Percentiles rank a stretch among this genome's conserved stretches.
Evolutionary conservation across 2,797 vertebrate genomes (phyloP).

Genomic region (Rhinella marina): DNA sequence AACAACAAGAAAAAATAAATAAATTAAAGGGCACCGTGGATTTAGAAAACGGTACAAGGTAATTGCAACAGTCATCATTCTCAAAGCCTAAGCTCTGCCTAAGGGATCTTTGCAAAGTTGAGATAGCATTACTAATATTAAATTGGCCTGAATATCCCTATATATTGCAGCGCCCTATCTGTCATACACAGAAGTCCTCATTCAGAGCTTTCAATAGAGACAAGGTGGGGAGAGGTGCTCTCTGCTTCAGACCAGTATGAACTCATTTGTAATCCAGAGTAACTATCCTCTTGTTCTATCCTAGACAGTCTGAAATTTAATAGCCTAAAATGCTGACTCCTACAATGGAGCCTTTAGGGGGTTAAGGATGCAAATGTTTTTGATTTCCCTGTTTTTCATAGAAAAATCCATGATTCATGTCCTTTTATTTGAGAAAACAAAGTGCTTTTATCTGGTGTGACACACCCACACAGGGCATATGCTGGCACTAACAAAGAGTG

Average conservation of each 20-base stretch:
- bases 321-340: not conserved
- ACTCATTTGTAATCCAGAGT: slow-evolving; percentile 21
- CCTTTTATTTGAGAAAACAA: slow-evolving; percentile 33
- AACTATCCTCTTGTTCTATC: slow-evolving; percentile 5
- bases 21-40: slow-evolving; percentile 4
- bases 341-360: slow-evolving; percentile 32
- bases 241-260: not conserved
- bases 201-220: slow-evolving; percentile 11
- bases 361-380: slow-evolving; percentile 19
- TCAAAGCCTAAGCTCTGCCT: slow-evolving; percentile 55
- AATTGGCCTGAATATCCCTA: slow-evolving; percentile 19
- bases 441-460: slow-evolving; percentile 49
- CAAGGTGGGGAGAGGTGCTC: slow-evolving; percentile 29
- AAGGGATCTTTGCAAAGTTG: slow-evolving; percentile 53
- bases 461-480: slow-evolving; percentile 56
- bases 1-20: slow-evolving; percentile 11
- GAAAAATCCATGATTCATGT: slow-evolving; percentile 42
- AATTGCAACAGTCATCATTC: slow-evolving; percentile 44
- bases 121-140: slow-evolving; percentile 56
- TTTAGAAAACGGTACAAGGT: slow-evolving; percentile 26
- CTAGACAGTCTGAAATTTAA: slow-evolving; percentile 19
- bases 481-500: slow-evolving; percentile 47
- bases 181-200: slow-evolving; percentile 24
- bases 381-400: slow-evolving; percentile 47
- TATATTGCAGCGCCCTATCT: slow-evolving; percentile 43